These are phyloP conservation scores for Cyclura pinguis DNA, from an alignment of 2,797 vertebrate species.

Conservation along the genomic window DNA sequence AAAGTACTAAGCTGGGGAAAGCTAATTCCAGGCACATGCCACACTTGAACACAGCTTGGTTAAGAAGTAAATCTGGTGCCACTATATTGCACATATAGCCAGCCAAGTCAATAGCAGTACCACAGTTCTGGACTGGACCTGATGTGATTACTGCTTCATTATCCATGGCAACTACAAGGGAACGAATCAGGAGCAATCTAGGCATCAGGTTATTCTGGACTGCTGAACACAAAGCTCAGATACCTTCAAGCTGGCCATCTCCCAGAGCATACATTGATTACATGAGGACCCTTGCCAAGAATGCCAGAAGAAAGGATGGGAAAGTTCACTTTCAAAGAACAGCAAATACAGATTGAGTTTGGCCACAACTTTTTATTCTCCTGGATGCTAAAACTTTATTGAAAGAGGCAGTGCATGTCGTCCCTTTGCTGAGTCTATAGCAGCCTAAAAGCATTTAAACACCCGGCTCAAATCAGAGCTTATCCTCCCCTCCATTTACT, in stretches of 20 bases:
- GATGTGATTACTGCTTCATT: not conserved
- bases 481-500: not conserved
- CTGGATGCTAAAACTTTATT: not conserved
- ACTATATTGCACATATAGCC: not conserved
- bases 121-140: not conserved
- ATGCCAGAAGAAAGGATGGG: not conserved
- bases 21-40: not conserved
- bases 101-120: not conserved
- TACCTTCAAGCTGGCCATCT: not conserved
- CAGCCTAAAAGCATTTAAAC: not conserved
- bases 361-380: not conserved
- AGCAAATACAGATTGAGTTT: not conserved
- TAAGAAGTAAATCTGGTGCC: not conserved
- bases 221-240: constrained; percentile 19
- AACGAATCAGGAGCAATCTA: not conserved
- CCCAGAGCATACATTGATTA: not conserved
- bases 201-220: constrained; percentile 25
- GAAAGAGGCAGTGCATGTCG: not conserved
- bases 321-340: not conserved
- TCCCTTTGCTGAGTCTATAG: not conserved
- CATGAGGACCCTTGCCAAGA: not conserved
- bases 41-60: not conserved
- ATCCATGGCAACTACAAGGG: not conserved
- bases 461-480: not conserved
- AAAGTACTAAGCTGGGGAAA: too few relatives aligned